Evolutionary conservation across 2,113 vertebrate species (phyloP), one percentile per base, ranked within the genome.

Genomic region (Percina caprodes): DNA sequence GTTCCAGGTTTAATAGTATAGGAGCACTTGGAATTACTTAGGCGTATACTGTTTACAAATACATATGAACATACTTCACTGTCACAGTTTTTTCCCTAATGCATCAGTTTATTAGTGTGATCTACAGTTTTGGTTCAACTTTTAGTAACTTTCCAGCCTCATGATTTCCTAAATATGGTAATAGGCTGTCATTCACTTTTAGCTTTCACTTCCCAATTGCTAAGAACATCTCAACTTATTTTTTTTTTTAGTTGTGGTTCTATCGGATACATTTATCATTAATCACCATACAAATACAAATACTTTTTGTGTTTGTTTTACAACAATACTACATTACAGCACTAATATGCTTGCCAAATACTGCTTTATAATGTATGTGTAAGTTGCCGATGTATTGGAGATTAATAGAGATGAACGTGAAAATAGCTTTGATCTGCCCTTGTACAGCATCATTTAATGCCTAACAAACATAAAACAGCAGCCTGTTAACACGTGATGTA

Each of bases 191-290:
- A 12, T 13, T 56, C n/a, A 35, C 19, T 66, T 42, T 63, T 16
- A 49, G 14, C 33, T 69, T 71, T 88, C 58, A 83, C 69, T 77
- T 88, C 49, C 16, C 49, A n/a, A 3, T 46, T 14, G 1, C 5
- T 8, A n/a, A 16, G 13, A 12, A 48, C n/a, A 24, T 33, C 24
- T 63, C 66, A 55, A 8, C 0, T 39, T 13, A 2, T 73, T 16
- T 3, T 21, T 61, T 46, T 62, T 55, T 55, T 10, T 3, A 5
- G 21, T 65, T 59, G 19, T 26, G 1, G 21, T 33, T 60, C 19
- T 49, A 12, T 33, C 2, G 0, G 62, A 48, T 7, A 16, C 23
- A 12, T 24, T 49, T 68, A 33, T 21, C 7, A 23, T 10, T 54
- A 11, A n/a, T 16, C 7, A 54, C 33, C 19, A 52, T n/a, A 49